phyloP scores from a whole-genome alignment of 1,140 invertebrate genomes.

The Amphibalanus amphitrite region DNA sequence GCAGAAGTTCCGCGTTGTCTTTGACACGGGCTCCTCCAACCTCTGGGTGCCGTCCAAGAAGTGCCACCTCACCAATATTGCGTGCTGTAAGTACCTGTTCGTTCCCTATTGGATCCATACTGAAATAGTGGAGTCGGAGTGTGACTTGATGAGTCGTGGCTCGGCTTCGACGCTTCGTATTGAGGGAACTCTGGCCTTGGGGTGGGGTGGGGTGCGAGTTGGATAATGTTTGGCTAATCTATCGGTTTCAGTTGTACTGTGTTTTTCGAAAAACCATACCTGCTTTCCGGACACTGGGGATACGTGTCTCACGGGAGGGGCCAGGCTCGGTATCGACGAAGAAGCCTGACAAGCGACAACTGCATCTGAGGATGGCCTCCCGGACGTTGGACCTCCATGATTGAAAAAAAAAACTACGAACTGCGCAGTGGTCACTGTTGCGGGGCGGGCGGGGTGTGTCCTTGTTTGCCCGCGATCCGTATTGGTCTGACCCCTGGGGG shows the following conservation, averaged over 20 bases:
- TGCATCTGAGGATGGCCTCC: neutral
- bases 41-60: constrained; percentile 96
- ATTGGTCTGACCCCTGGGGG: too few relatives aligned
- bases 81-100: constrained; percentile 72
- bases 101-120: too few relatives aligned
- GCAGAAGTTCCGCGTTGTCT: constrained; percentile 85
- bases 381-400: neutral
- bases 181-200: neutral
- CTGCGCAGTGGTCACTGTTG: too few relatives aligned
- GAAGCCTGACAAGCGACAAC: neutral
- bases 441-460: too few relatives aligned
- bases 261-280: neutral
- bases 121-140: constrained; percentile 3
- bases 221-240: neutral
- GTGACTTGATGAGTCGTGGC: neutral
- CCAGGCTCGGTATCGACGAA: too few relatives aligned
- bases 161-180: neutral
- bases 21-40: too few relatives aligned
- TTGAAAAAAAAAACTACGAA: too few relatives aligned
- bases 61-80: constrained; percentile 79
- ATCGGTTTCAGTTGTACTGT: neutral
- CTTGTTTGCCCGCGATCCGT: too few relatives aligned
- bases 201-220: neutral
- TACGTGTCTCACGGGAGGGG: too few relatives aligned
- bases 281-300: neutral